Percentiles rank a stretch among this genome's conserved stretches.
These are phyloP conservation scores for Nephrotoma appendiculata DNA, from an alignment of 2,888 invertebrate species.

Conservation along the genomic window DNA sequence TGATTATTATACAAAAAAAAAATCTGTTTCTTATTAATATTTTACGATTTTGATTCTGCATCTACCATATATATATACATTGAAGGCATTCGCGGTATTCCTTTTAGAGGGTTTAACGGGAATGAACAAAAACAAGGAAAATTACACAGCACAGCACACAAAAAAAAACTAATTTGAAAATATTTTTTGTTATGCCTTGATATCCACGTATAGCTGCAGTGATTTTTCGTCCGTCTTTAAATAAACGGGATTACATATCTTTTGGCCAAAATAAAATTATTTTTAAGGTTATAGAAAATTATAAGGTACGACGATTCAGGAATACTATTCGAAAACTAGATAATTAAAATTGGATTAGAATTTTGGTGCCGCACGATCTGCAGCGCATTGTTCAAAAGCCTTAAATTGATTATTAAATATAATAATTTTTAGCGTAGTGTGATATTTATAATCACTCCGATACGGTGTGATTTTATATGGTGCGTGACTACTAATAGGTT, in stretches of 20 bases:
- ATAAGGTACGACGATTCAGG: neutral
- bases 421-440: neutral
- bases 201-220: neutral
- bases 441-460: neutral
- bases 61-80: no score
- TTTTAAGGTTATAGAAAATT: neutral
- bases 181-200: neutral
- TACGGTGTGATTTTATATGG: neutral
- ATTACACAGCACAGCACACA: neutral
- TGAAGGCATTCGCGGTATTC: neutral
- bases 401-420: neutral
- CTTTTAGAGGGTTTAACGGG: neutral
- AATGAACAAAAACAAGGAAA: neutral
- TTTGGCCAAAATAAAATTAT: neutral
- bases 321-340: neutral
- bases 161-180: neutral
- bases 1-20: no score
- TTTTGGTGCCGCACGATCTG: neutral
- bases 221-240: neutral
- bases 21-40: no score
- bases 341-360: neutral
- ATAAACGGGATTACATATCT: neutral
- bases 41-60: no score
- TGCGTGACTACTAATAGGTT: neutral
- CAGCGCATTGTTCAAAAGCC: neutral